Evolutionary conservation across 2,888 invertebrate species (phyloP).

Genomic region (Cheilosia scutellata): DNA sequence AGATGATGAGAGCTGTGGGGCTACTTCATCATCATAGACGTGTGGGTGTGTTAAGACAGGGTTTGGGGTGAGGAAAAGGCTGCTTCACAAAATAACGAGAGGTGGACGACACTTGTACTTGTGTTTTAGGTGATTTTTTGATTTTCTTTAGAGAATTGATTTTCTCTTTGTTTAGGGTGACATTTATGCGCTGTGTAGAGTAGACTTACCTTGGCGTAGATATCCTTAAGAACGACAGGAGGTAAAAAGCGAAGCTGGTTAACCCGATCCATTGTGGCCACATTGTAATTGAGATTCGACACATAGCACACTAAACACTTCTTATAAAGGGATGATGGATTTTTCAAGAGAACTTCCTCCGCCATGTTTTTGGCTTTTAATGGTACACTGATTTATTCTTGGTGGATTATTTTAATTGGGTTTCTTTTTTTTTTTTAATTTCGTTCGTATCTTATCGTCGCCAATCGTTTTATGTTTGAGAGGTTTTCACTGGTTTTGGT

Average conservation of each 20-base stretch:
- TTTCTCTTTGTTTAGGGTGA: slow-evolving; percentile 19
- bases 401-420: background rate
- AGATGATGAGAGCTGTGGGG: background rate
- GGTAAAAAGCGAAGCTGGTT: slow-evolving; percentile 82
- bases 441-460: slow-evolving; percentile 29
- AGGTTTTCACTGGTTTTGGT: slow-evolving; percentile 49
- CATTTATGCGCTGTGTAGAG: background rate
- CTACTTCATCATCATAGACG: background rate
- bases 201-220: slow-evolving; percentile 83
- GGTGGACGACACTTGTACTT: slow-evolving; percentile 46
- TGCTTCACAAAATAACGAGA: slow-evolving; percentile 42
- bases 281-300: slow-evolving; percentile 81
- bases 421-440: slow-evolving; percentile 8
- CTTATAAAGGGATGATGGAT: slow-evolving; percentile 80
- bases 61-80: background rate
- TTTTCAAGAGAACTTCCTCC: slow-evolving; percentile 77
- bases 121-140: too few species aligned
- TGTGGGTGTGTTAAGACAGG: slow-evolving; percentile 31
- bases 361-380: slow-evolving; percentile 76
- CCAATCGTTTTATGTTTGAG: slow-evolving; percentile 39
- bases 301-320: slow-evolving; percentile 81
- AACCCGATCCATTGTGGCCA: slow-evolving; percentile 80
- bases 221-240: slow-evolving; percentile 82
- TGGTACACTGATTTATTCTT: slow-evolving; percentile 6
- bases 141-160: slow-evolving; percentile 28